These are phyloP conservation scores for Girardinichthys multiradiatus DNA, from an alignment of 2,113 vertebrate genomes.

Conservation along the genomic window DNA sequence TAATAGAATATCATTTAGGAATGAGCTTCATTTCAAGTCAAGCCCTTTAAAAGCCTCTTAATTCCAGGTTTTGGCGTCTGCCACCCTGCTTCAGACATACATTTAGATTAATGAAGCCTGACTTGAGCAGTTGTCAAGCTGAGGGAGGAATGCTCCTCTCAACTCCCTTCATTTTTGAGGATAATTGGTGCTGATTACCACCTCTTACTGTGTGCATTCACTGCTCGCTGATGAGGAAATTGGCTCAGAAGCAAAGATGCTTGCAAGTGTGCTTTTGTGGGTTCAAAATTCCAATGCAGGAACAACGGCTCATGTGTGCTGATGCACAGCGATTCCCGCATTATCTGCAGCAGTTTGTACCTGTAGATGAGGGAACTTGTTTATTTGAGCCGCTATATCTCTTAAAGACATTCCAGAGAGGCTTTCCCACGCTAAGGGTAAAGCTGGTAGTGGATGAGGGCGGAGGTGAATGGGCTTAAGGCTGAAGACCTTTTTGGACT, in stretches of 20 bases:
- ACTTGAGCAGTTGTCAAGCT: conserved; percentile 60
- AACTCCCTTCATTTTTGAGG: conserved; percentile 62
- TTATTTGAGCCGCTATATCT: conserved; percentile 55
- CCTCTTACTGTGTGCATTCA: conserved; percentile 62
- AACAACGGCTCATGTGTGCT: conserved; percentile 19
- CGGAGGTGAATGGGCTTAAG: conserved; percentile 29
- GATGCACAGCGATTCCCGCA: conserved; percentile 26
- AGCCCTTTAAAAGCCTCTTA: conserved; percentile 9
- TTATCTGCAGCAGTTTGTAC: conserved; percentile 61
- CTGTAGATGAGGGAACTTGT: conserved; percentile 56
- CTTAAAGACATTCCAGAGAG: conserved; percentile 70
- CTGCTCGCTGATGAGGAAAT: conserved; percentile 65
- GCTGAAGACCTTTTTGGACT: conserved; percentile 43
- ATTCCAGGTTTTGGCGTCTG: conserved; percentile 29
- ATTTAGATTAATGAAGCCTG: conserved; percentile 58
- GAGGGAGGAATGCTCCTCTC: conserved; percentile 66
- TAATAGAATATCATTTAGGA: neutral
- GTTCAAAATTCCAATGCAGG: conserved; percentile 2
- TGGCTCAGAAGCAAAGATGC: conserved; percentile 48
- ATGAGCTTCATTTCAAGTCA: conserved; percentile 23
- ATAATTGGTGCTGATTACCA: conserved; percentile 74
- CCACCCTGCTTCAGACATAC: conserved; percentile 38
- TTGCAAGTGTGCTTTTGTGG: conserved; percentile 35
- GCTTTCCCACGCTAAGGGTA: conserved; percentile 65
- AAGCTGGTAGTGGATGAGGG: conserved; percentile 34